Base-by-base conservation (phyloP, 2,113 vertebrate genomes). In the Pogona vitticeps region DNA sequence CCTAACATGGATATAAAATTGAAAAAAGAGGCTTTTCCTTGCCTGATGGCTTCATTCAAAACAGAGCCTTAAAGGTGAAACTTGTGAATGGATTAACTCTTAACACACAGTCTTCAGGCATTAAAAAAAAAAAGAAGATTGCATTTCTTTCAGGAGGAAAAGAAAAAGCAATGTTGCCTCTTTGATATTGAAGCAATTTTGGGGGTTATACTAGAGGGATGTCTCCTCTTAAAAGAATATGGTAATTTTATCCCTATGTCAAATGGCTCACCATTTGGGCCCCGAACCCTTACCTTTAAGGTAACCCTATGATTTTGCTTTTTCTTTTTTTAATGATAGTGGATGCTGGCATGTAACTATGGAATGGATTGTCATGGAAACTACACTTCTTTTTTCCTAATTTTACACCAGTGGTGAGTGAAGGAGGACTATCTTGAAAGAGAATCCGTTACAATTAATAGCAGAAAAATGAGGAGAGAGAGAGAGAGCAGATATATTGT, bases 281-380 rank as follows among this genome's bases (percentile, higher is more conserved):
- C 84, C 71, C 75, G 73, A 86, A 88, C 92, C 93, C 87, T 83
- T 92, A 95, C 92, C 86, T 95, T 65, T 95, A 94, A 95, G 94
- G 93, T 95, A 93, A 94, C 85, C 42, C 86, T 68, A 89, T 96
- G 94, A 96, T 95, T 96, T n/a, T n/a, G n/a, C n/a, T n/a, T n/a
- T n/a, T n/a, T 94, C 94, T 94, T 95, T 94, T 68, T 67, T 40
- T 65, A 95, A 95, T 92, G 91, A 93, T 90, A 94, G 94, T 94
- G 89, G 90, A 91, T 95, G 94, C 91, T 92, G 91, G 90, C 94
- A 65, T 94, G 90, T 96, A 95, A 95, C 95, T 96, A 91, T 90
- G 92, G 93, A 95, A 94, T 94, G 85, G 88, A 96, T 96, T 95
- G 93, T 96, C 95, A 97, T 96, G 95, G 94, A 95, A 96, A 96